These are phyloP conservation scores for Apistogramma diplotaenia DNA, from an alignment of 2,113 vertebrate genomes.

Conservation along the genomic window DNA sequence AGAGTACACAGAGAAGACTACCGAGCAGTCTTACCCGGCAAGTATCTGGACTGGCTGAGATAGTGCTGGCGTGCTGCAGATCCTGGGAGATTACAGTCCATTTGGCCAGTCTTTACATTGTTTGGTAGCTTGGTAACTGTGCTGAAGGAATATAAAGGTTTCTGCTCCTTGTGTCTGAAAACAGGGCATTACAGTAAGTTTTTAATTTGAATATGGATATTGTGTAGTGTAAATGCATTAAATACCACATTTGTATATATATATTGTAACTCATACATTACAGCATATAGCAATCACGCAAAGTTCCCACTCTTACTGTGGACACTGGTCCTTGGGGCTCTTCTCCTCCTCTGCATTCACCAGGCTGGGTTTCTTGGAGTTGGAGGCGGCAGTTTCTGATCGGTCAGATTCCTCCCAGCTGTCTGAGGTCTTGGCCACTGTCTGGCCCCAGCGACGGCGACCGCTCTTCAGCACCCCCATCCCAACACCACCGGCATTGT, in stretches of 20 bases:
- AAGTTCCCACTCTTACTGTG: constrained; percentile 40
- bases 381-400: constrained; percentile 80
- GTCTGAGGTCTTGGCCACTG: constrained; percentile 79
- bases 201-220: background rate
- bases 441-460: constrained; percentile 91
- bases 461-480: constrained; percentile 76
- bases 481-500: constrained; percentile 19
- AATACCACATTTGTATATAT: background rate
- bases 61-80: constrained; percentile 91
- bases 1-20: background rate
- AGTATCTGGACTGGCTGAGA: constrained; percentile 90
- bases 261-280: background rate
- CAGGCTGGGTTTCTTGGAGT: constrained; percentile 89
- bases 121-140: constrained; percentile 80
- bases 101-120: constrained; percentile 73
- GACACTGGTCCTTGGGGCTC: constrained; percentile 71
- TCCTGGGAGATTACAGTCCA: constrained; percentile 74
- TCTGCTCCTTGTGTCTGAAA: constrained; percentile 71
- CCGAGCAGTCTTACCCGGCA: constrained; percentile 84
- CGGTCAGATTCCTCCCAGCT: constrained; percentile 87
- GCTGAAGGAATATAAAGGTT: constrained; percentile 75
- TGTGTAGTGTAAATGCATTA: background rate
- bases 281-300: background rate
- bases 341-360: constrained; percentile 77
- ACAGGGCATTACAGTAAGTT: background rate